A percentile compares a stretch with the other conserved stretches of the same genome.
These are phyloP conservation scores for Acrocyrtus sp. DNA, from an alignment of 2,888 invertebrate genomes.

Conservation along the genomic window DNA sequence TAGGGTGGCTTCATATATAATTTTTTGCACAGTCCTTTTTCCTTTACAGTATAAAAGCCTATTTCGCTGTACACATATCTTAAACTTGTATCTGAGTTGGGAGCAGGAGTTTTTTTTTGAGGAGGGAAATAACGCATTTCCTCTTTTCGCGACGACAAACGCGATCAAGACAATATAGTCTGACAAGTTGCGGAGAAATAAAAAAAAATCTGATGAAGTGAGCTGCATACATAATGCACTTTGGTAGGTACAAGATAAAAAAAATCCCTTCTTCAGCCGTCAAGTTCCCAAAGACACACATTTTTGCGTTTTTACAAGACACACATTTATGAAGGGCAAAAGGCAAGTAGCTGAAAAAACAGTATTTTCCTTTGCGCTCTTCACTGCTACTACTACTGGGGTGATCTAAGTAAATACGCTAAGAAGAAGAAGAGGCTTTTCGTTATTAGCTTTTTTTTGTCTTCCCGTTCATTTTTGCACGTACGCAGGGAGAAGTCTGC, in stretches of 20 bases:
- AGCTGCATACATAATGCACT: conserved; percentile 32
- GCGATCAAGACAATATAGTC: too few species aligned
- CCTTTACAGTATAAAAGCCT: too few species aligned
- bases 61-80: not conserved
- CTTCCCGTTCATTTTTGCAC: conserved; percentile 4
- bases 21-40: too few species aligned
- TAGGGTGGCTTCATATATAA: too few species aligned
- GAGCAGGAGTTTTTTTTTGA: conserved; percentile 1
- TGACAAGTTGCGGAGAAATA: too few species aligned
- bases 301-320: conserved; percentile 18
- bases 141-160: conserved; percentile 17
- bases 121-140: conserved; percentile 47
- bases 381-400: not conserved
- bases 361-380: not conserved
- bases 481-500: not conserved
- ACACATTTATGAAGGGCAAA: too few species aligned
- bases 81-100: conserved; percentile 3
- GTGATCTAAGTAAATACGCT: not conserved
- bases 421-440: too few species aligned
- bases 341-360: too few species aligned
- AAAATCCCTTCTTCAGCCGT: too few species aligned
- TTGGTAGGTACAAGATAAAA: too few species aligned
- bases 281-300: conserved; percentile 30
- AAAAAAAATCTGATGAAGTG: conserved; percentile 17
- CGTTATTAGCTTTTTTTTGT: conserved; percentile 10